A percentile compares a stretch with the other conserved stretches of the same genome.
Conservation (phyloP, 2,888 invertebrate species). For the Leptinotarsa rubiginosa region DNA sequence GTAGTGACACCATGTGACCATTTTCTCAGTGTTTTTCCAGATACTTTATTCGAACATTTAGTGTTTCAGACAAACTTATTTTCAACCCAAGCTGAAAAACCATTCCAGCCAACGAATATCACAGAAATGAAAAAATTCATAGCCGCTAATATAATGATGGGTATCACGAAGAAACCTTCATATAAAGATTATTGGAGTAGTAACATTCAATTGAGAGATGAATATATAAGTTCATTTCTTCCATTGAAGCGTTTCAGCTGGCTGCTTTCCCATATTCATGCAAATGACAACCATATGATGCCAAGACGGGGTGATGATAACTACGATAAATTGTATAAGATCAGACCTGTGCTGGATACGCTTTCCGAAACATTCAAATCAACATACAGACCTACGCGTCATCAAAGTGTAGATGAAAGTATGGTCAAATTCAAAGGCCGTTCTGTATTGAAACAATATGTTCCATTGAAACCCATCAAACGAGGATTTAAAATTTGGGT, state of each 20-base stretch:
- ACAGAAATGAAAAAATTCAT: conserved; percentile 7
- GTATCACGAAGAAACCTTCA: conserved; percentile 5
- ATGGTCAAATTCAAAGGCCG: conserved; percentile 47
- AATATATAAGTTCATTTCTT: conserved; percentile 36
- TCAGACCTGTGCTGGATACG: conserved; percentile 30
- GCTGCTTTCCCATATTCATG: conserved; percentile 40
- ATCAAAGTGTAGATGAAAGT: conserved; percentile 43
- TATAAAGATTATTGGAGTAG: conserved; percentile 39
- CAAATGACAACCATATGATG: conserved; percentile 39
- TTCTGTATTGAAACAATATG: conserved; percentile 38
- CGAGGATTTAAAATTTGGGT: conserved; percentile 53
- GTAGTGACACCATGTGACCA: neutral
- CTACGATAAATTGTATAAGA: conserved; percentile 42
- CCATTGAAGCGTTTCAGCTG: conserved; percentile 40
- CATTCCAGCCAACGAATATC: conserved; percentile 6
- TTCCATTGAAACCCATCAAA: conserved; percentile 56
- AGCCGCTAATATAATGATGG: conserved; percentile 8
- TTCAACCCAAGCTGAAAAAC: conserved; percentile 2
- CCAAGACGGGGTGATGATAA: conserved; percentile 24
- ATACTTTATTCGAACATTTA: neutral
- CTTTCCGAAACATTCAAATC: conserved; percentile 19
- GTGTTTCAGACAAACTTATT: conserved; percentile 10
- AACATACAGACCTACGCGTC: neutral
- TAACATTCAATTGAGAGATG: conserved; percentile 32
- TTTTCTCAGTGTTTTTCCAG: conserved; percentile 8